Conservation (phyloP, 2,797 vertebrate genomes). For the Sebastes elongatus region DNA sequence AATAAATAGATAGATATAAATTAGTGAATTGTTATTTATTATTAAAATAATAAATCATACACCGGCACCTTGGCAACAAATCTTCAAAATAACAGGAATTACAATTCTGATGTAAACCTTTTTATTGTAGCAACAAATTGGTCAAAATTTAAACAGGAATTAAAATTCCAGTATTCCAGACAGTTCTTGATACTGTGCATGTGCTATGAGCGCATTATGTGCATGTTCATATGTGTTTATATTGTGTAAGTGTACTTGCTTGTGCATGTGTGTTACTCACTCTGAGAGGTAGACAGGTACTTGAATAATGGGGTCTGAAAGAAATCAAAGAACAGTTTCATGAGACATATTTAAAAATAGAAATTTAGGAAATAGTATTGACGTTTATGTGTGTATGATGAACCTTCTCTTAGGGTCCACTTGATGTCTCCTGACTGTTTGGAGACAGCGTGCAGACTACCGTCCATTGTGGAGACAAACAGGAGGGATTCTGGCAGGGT, state of each 20-base stretch:
- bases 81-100: no score
- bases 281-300: constrained; percentile 90
- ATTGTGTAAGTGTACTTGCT: neutral
- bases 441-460: constrained; percentile 92
- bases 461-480: constrained; percentile 94
- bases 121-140: no score
- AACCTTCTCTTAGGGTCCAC: constrained; percentile 96
- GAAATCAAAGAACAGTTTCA: neutral
- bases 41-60: no score
- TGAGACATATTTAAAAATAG: neutral
- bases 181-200: no score
- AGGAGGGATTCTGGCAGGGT: constrained; percentile 89
- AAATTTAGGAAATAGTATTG: neutral
- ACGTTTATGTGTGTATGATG: constrained; percentile 18
- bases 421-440: constrained; percentile 92
- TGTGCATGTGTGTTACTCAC: constrained; percentile 82
- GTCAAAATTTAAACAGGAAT: no score
- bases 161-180: no score
- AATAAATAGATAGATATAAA: no score
- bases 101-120: no score
- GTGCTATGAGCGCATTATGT: no score
- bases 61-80: no score
- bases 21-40: no score
- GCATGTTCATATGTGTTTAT: neutral
- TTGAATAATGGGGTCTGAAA: constrained; percentile 93